Evolutionary conservation across 2,888 invertebrate species (phyloP).

Genomic region (Imbricaverruca yamaguchii): DNA sequence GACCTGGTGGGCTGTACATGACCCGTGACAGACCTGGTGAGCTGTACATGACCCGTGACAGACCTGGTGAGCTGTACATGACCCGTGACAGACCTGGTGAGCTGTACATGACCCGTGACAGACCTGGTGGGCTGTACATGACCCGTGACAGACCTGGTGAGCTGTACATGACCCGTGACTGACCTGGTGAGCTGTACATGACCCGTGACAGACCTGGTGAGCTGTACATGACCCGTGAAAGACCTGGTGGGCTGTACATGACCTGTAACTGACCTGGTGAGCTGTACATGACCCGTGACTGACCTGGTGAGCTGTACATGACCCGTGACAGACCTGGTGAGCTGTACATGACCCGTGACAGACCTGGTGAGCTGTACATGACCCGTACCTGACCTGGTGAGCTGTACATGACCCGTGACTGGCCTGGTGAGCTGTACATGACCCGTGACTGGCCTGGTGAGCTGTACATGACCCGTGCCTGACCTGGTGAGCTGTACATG

Average conservation of each 20-base stretch:
- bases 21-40: no score
- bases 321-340: no score
- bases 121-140: neutral
- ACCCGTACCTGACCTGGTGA: no score
- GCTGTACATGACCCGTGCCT: neutral
- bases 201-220: no score
- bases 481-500: neutral
- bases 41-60: neutral
- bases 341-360: neutral
- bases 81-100: no score
- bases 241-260: neutral
- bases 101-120: neutral
- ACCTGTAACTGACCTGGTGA: no score
- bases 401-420: neutral
- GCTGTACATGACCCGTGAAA: no score
- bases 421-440: neutral
- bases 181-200: neutral
- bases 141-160: no score
- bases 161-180: neutral
- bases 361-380: neutral
- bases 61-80: neutral
- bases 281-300: neutral
- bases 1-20: neutral
- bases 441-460: no score
- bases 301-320: neutral